Evolutionary conservation across 1,140 invertebrate genomes (phyloP).

Genomic region (Calycopis cecrops): DNA sequence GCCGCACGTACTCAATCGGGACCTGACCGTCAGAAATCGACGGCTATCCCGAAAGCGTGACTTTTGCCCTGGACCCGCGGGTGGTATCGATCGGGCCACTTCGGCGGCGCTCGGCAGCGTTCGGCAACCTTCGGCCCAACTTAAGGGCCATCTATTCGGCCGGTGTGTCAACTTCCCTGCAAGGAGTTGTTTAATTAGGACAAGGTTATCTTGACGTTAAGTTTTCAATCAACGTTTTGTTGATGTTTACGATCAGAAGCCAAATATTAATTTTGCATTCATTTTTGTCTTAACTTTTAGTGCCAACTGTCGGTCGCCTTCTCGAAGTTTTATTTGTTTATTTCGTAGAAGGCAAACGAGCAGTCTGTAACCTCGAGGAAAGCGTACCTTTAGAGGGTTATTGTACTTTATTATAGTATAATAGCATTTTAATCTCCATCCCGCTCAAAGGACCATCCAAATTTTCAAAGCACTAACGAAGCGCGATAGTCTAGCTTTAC

Average conservation of each 20-base stretch:
- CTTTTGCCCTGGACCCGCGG: constrained; percentile 62
- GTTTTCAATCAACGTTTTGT: constrained; percentile 12
- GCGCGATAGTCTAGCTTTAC: no score
- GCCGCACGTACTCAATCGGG: constrained; percentile 46
- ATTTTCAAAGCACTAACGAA: no score
- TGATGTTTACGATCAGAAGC: not conserved
- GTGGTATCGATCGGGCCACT: constrained; percentile 60
- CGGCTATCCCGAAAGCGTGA: constrained; percentile 61
- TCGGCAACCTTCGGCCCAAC: constrained; percentile 46
- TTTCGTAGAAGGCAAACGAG: no score
- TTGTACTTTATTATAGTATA: no score
- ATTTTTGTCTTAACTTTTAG: constrained; percentile 1
- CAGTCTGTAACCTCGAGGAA: no score
- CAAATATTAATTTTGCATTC: not conserved
- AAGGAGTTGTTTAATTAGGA: constrained; percentile 59
- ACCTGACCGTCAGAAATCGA: constrained; percentile 52
- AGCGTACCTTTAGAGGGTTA: no score
- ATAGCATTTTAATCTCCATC: no score
- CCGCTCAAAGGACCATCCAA: no score
- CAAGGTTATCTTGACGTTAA: constrained; percentile 47
- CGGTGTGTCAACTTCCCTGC: constrained; percentile 52
- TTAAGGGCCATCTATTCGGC: constrained; percentile 45
- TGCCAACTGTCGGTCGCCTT: not conserved
- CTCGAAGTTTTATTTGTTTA: no score
- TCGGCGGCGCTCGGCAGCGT: constrained; percentile 36